A percentile compares a stretch with the other conserved stretches of the same genome.
Conservation (phyloP, 1,140 invertebrate genomes). For the Elymnias hypermnestra region DNA sequence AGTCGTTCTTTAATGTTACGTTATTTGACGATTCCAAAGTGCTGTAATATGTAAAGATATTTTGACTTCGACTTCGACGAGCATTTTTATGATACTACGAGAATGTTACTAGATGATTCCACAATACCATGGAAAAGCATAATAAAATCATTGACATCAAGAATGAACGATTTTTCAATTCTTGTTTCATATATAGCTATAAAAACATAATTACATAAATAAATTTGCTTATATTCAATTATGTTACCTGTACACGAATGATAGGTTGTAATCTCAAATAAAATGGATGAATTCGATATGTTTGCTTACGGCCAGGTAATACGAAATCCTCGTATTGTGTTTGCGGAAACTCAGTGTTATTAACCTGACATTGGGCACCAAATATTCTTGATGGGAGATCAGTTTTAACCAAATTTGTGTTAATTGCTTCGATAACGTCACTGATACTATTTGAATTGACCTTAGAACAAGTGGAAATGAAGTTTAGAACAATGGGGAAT, state of each 20-base stretch:
- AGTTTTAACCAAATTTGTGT: slow-evolving; percentile 45
- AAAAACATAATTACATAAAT: too few species aligned
- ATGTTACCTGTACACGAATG: slow-evolving; percentile 51
- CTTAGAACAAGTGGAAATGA: slow-evolving; percentile 25
- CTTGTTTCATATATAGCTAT: too few species aligned
- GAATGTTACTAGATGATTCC: too few species aligned
- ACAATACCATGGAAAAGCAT: too few species aligned
- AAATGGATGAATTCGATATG: slow-evolving; percentile 67
- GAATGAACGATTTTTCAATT: too few species aligned
- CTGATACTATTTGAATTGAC: slow-evolving; percentile 38
- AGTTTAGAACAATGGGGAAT: neutral
- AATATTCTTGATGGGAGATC: slow-evolving; percentile 55
- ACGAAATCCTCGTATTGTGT: slow-evolving; percentile 64
- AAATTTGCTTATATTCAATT: too few species aligned
- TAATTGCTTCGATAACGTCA: slow-evolving; percentile 46
- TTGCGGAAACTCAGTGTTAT: slow-evolving; percentile 41
- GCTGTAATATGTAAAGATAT: too few species aligned
- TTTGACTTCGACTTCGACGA: too few species aligned
- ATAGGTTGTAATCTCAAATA: slow-evolving; percentile 48
- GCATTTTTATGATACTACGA: too few species aligned
- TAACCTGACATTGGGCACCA: slow-evolving; percentile 52
- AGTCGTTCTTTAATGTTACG: too few species aligned
- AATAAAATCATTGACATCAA: too few species aligned
- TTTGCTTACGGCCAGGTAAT: slow-evolving; percentile 42
- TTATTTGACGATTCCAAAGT: too few species aligned